Percentiles rank a stretch among this genome's conserved stretches.
Conservation (phyloP, 2,113 vertebrate species). For the Leucopsar rothschildi region DNA sequence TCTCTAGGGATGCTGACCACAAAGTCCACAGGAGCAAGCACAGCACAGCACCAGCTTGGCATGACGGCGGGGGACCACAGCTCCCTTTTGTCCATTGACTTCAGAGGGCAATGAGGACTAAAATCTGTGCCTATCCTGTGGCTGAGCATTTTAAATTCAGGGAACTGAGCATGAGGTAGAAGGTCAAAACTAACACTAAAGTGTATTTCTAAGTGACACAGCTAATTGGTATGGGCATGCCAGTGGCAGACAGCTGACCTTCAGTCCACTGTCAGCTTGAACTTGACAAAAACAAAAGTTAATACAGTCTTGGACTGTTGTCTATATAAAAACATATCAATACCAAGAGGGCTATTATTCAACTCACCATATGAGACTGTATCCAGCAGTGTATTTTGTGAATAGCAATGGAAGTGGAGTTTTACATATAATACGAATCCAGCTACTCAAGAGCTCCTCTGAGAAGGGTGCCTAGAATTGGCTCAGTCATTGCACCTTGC, state of each 20-base stretch:
- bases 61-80: rapidly evolving
- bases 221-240: background rate
- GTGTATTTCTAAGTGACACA: background rate
- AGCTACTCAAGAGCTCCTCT: background rate
- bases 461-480: background rate
- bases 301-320: background rate
- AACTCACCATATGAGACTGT: background rate
- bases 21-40: background rate
- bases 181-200: background rate
- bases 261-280: background rate
- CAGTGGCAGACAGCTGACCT: background rate
- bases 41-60: background rate
- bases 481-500: background rate
- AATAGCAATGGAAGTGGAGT: background rate
- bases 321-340: background rate
- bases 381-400: background rate
- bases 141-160: background rate
- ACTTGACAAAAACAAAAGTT: background rate
- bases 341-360: background rate
- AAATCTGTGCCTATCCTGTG: background rate
- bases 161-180: background rate
- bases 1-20: background rate
- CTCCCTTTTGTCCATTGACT: background rate
- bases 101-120: background rate
- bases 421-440: background rate